A percentile compares a stretch with the other conserved stretches of the same genome.
Evolutionary conservation across 2,797 vertebrate species (phyloP).

Genomic region (Rhynchotus rufescens): DNA sequence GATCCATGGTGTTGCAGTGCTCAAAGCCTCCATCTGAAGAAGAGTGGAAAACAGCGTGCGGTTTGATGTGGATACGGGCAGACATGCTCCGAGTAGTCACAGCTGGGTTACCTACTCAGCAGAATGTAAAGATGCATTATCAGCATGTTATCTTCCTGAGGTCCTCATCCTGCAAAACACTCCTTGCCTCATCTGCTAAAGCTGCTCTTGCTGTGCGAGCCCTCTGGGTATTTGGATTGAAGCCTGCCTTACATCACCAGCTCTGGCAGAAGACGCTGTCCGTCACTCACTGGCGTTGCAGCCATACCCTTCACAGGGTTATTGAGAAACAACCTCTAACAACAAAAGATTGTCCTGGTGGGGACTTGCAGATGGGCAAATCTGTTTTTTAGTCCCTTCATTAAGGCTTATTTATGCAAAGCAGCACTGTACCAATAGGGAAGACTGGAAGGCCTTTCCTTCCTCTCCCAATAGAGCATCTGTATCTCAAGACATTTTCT

Average conservation of each 20-base stretch:
- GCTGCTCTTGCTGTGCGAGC: fast-evolving
- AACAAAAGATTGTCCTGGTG: not conserved
- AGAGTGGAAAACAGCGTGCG: fast-evolving
- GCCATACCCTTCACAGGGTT: not conserved
- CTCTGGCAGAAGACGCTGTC: not conserved
- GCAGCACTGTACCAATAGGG: not conserved
- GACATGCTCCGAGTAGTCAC: not conserved
- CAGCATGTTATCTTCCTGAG: not conserved
- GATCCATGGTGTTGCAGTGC: not conserved
- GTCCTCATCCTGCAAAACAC: not conserved
- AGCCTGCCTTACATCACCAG: not conserved
- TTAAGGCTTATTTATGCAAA: not conserved
- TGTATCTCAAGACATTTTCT: not conserved
- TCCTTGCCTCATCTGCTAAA: not conserved
- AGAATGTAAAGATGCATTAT: not conserved
- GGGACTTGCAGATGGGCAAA: not conserved
- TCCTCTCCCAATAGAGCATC: not conserved
- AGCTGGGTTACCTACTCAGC: not conserved
- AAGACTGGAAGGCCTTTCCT: not conserved
- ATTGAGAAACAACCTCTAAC: not conserved
- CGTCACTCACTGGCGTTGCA: not conserved
- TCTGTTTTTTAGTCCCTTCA: not conserved
- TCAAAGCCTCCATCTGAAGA: not conserved
- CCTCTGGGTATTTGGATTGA: not conserved
- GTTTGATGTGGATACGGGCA: not conserved